Conservation (phyloP, 2,113 vertebrate genomes). For the Chlorodrepanis virens region DNA sequence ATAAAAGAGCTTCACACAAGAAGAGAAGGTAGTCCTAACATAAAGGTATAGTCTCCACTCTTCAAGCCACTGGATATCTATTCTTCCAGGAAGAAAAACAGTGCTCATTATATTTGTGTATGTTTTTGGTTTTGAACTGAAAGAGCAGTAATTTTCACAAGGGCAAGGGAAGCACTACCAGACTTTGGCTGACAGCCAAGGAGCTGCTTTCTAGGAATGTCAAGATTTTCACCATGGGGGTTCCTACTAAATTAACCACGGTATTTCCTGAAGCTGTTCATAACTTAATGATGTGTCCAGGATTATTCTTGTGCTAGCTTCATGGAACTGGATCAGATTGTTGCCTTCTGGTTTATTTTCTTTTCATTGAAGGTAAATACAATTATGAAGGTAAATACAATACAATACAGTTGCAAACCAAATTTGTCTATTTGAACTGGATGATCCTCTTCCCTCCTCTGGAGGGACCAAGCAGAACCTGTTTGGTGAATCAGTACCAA, state of each 20-base stretch:
- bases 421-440: background rate
- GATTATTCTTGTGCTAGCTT: background rate
- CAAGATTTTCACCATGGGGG: background rate
- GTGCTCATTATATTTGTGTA: background rate
- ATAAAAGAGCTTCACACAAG: background rate
- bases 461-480: background rate
- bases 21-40: background rate
- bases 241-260: background rate
- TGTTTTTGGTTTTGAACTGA: background rate
- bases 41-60: background rate
- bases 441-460: background rate
- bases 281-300: background rate
- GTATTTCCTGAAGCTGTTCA: slow-evolving; percentile 6
- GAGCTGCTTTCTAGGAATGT: background rate
- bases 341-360: slow-evolving; percentile 17
- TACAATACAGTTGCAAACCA: background rate
- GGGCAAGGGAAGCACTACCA: background rate
- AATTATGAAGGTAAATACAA: background rate
- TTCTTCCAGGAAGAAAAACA: slow-evolving; percentile 7
- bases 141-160: slow-evolving; percentile 1
- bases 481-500: background rate
- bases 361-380: background rate
- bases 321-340: background rate
- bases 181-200: background rate
- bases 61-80: background rate